phyloP scores from a whole-genome alignment of 2,888 invertebrate genomes.

The Apomyelois bistriatella region DNA sequence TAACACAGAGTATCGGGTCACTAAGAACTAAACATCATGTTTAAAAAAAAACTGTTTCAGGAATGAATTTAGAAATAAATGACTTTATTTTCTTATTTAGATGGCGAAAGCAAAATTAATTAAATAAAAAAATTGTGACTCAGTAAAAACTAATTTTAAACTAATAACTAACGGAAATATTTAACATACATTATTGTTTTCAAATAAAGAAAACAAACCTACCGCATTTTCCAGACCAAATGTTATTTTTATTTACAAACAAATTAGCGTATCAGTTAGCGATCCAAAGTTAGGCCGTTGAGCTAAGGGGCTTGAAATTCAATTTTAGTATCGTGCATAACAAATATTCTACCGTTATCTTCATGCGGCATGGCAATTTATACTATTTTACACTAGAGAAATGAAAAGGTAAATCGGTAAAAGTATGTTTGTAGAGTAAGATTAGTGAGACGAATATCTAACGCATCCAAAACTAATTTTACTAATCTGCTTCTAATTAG shows the following conservation, averaged over 20 bases:
- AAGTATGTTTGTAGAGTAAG: constrained; percentile 61
- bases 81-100: no score
- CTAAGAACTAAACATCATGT: no score
- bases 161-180: no score
- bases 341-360: constrained; percentile 55
- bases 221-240: no score
- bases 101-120: no score
- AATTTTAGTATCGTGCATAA: constrained; percentile 61
- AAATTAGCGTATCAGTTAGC: not conserved
- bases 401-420: constrained; percentile 42
- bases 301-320: constrained; percentile 24
- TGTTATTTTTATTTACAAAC: not conserved
- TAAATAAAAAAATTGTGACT: no score
- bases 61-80: no score
- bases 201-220: no score
- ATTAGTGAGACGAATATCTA: constrained; percentile 53
- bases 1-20: no score
- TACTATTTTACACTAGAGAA: constrained; percentile 55
- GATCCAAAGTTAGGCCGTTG: not conserved
- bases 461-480: constrained; percentile 57
- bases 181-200: no score
- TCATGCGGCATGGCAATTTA: constrained; percentile 70
- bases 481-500: constrained; percentile 32
- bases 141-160: no score
- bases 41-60: no score